A percentile compares a stretch with the other conserved stretches of the same genome.
Evolutionary conservation across 2,113 vertebrate genomes (phyloP).

Genomic region (Paralichthys olivaceus): DNA sequence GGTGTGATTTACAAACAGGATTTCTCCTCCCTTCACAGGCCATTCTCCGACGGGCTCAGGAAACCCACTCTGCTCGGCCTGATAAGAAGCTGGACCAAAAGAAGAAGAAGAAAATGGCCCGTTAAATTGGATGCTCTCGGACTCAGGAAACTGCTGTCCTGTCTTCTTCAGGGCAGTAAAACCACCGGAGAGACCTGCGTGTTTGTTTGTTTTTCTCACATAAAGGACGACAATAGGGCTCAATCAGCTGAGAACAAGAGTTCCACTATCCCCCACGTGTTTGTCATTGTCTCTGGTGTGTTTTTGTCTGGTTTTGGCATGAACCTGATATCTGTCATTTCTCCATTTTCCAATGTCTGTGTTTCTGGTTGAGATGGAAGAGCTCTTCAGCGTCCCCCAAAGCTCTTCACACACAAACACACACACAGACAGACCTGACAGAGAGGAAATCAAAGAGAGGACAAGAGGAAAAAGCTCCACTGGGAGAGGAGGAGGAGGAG

Average conservation of each 20-base stretch:
- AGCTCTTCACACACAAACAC: slow-evolving; percentile 11
- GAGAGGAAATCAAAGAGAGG: slow-evolving; percentile 33
- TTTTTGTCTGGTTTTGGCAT: slow-evolving; percentile 8
- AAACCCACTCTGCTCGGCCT: slow-evolving; percentile 69
- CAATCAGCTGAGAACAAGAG: slow-evolving; percentile 27
- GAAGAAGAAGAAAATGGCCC: slow-evolving; percentile 17
- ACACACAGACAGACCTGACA: slow-evolving; percentile 14
- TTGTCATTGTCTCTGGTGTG: not conserved
- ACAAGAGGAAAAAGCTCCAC: slow-evolving; percentile 13
- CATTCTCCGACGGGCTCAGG: slow-evolving; percentile 73
- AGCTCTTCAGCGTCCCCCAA: slow-evolving; percentile 11
- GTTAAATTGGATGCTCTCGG: slow-evolving; percentile 33
- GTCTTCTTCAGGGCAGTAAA: slow-evolving; percentile 59
- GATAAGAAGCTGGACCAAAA: slow-evolving; percentile 70
- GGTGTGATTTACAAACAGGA: slow-evolving; percentile 79
- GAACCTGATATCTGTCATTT: slow-evolving; percentile 17
- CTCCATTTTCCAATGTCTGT: slow-evolving; percentile 25
- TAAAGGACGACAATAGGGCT: slow-evolving; percentile 34
- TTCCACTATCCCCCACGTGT: slow-evolving; percentile 5
- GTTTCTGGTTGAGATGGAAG: slow-evolving; percentile 36
- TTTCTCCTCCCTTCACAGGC: slow-evolving; percentile 64
- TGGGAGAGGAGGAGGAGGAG: not conserved
- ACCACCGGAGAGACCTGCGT: slow-evolving; percentile 20
- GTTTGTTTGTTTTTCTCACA: slow-evolving; percentile 51
- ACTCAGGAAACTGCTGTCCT: slow-evolving; percentile 49